phyloP scores from a whole-genome alignment of 2,113 vertebrate genomes.

The Macquaria ambigua region DNA sequence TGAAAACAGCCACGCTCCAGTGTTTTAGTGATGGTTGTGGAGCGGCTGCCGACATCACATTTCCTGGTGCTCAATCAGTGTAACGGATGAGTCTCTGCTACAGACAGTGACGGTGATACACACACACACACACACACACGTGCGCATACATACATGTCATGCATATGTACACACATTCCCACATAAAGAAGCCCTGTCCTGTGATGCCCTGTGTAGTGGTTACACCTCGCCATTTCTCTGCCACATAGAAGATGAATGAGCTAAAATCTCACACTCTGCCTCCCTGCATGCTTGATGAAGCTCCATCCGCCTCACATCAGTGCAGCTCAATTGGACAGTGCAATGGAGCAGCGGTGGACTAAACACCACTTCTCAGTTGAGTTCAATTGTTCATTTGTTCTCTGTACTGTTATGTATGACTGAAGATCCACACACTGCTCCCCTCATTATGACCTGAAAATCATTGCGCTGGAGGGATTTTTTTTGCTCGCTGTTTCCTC shows the following conservation, averaged over 20 bases:
- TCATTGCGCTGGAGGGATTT: not conserved
- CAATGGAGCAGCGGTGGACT: conserved; percentile 32
- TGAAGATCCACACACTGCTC: conserved; percentile 8
- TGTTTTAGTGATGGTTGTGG: conserved; percentile 34
- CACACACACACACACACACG: not conserved
- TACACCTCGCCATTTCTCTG: conserved; percentile 15
- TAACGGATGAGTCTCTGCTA: conserved; percentile 37
- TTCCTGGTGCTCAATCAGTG: conserved; percentile 50
- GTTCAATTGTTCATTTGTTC: conserved; percentile 28
- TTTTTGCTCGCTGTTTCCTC: conserved; percentile 28
- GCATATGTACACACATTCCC: conserved; percentile 15
- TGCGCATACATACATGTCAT: not conserved
- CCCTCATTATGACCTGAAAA: conserved; percentile 19
- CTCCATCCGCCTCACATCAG: conserved; percentile 37
- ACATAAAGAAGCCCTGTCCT: conserved; percentile 4
- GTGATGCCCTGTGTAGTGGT: conserved; percentile 12
- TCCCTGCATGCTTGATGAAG: conserved; percentile 13
- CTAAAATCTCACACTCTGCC: not conserved
- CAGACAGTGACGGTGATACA: conserved; percentile 23
- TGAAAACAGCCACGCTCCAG: conserved; percentile 25
- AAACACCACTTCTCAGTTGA: conserved; percentile 35
- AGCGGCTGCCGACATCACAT: conserved; percentile 25
- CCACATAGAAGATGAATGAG: conserved; percentile 48
- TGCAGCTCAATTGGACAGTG: conserved; percentile 27
- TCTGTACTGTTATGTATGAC: conserved; percentile 28